A percentile compares a stretch with the other conserved stretches of the same genome.
Evolutionary conservation across 2,888 invertebrate species (phyloP).

Genomic region (Phyllotreta cruciferae): DNA sequence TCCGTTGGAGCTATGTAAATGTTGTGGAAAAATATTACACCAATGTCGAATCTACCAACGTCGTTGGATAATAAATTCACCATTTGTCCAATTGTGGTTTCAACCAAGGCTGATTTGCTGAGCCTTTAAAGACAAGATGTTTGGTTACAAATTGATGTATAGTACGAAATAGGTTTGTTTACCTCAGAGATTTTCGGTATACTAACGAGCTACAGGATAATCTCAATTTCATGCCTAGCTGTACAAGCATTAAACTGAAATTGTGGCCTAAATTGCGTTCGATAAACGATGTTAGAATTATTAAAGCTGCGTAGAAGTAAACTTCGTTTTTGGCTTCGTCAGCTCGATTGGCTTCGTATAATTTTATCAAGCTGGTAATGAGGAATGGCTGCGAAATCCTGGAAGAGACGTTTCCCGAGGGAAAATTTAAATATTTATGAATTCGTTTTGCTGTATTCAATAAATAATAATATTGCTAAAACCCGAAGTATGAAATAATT

Average conservation of each 20-base stretch:
- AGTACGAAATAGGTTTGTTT: too few relatives aligned
- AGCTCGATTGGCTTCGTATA: conserved; percentile 62
- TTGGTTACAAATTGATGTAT: conserved; percentile 42
- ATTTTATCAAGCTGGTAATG: conserved; percentile 63
- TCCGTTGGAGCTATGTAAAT: conserved; percentile 61
- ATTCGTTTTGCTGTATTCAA: too few relatives aligned
- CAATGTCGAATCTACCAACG: conserved; percentile 80
- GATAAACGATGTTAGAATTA: conserved; percentile 73
- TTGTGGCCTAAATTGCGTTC: conserved; percentile 73
- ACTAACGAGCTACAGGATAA: conserved; percentile 44
- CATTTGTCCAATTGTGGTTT: conserved; percentile 47
- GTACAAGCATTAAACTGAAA: conserved; percentile 83
- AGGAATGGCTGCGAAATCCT: conserved; percentile 46
- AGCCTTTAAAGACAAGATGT: conserved; percentile 60
- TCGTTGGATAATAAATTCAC: conserved; percentile 76
- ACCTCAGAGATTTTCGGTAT: conserved; percentile 59
- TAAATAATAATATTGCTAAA: too few relatives aligned
- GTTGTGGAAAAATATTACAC: conserved; percentile 32
- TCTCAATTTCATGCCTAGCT: conserved; percentile 83
- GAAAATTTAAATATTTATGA: too few relatives aligned
- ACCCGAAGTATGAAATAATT: too few relatives aligned
- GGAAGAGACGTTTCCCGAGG: conserved; percentile 24
- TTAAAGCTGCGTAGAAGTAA: conserved; percentile 76
- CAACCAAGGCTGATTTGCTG: conserved; percentile 61
- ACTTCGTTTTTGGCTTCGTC: conserved; percentile 64